A percentile compares a stretch with the other conserved stretches of the same genome.
These are phyloP conservation scores for Drosophila parvula DNA, from an alignment of 1,140 invertebrate species.

Conservation along the genomic window DNA sequence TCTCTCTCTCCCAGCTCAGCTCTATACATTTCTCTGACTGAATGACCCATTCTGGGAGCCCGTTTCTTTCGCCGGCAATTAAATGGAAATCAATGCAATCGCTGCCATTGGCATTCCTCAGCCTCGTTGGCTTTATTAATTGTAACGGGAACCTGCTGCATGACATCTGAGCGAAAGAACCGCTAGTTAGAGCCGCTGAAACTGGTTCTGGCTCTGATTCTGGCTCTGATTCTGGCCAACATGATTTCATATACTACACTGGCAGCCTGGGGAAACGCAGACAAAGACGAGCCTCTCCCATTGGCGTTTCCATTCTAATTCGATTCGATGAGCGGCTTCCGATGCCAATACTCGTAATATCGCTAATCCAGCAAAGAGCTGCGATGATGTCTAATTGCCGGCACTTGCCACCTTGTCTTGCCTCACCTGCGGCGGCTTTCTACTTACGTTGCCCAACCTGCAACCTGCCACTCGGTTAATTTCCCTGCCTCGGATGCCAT, in stretches of 20 bases:
- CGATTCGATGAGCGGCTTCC: constrained; percentile 12
- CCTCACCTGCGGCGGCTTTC: constrained; percentile 50
- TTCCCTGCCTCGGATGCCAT: constrained; percentile 31
- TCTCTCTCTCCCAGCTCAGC: neutral
- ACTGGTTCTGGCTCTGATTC: constrained; percentile 61
- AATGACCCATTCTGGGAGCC: constrained; percentile 68
- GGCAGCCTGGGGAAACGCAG: neutral
- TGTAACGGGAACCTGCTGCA: constrained; percentile 76
- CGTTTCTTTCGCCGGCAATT: constrained; percentile 62
- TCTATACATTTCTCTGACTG: constrained; percentile 4
- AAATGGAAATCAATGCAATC: constrained; percentile 75
- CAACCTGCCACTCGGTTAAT: constrained; percentile 50
- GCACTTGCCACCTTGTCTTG: constrained; percentile 44
- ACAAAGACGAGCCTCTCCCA: constrained; percentile 9
- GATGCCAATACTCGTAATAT: constrained; percentile 30
- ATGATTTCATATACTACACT: neutral
- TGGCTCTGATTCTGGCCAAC: constrained; percentile 9
- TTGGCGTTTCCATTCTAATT: constrained; percentile 38
- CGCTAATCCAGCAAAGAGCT: constrained; percentile 24
- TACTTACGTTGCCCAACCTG: constrained; percentile 53
- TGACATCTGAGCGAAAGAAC: constrained; percentile 66
- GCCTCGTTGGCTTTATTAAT: constrained; percentile 65
- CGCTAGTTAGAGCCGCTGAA: constrained; percentile 53
- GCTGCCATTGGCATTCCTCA: constrained; percentile 58
- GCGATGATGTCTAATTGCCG: constrained; percentile 63